These are phyloP conservation scores for Oryzias woworae DNA, from an alignment of 2,113 vertebrate species.

Conservation along the genomic window DNA sequence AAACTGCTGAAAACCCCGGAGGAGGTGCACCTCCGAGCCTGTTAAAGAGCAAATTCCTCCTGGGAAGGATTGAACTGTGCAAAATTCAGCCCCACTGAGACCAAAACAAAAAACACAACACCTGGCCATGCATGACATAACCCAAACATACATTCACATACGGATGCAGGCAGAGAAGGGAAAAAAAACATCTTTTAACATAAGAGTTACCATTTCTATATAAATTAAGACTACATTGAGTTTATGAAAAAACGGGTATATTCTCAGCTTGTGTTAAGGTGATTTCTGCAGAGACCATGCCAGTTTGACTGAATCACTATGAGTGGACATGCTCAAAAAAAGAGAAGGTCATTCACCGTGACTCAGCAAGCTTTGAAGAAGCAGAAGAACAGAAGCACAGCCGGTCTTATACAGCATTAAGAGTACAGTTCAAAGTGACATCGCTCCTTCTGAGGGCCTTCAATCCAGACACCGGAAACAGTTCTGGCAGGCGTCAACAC, in stretches of 20 bases:
- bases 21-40: constrained; percentile 13
- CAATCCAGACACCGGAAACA: constrained; percentile 10
- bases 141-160: constrained; percentile 51
- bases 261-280: constrained; percentile 63
- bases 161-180: constrained; percentile 86
- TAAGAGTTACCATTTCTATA: constrained; percentile 58
- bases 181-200: constrained; percentile 85
- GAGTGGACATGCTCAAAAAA: constrained; percentile 55
- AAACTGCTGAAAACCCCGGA: constrained; percentile 51
- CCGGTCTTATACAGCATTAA: constrained; percentile 43
- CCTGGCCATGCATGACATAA: constrained; percentile 70
- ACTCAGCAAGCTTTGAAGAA: constrained; percentile 45
- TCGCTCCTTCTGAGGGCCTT: constrained; percentile 3
- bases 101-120: constrained; percentile 56
- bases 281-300: constrained; percentile 58
- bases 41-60: constrained; percentile 51
- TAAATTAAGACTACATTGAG: constrained; percentile 76
- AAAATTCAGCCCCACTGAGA: constrained; percentile 70
- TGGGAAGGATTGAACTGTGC: constrained; percentile 80
- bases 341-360: constrained; percentile 21
- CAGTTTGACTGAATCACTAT: constrained; percentile 52
- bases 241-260: constrained; percentile 48
- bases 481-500: constrained; percentile 5
- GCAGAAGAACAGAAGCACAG: constrained; percentile 45
- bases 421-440: constrained; percentile 34